Conservation (phyloP, 2,113 vertebrate genomes). For the Nesogale talazaci region DNA sequence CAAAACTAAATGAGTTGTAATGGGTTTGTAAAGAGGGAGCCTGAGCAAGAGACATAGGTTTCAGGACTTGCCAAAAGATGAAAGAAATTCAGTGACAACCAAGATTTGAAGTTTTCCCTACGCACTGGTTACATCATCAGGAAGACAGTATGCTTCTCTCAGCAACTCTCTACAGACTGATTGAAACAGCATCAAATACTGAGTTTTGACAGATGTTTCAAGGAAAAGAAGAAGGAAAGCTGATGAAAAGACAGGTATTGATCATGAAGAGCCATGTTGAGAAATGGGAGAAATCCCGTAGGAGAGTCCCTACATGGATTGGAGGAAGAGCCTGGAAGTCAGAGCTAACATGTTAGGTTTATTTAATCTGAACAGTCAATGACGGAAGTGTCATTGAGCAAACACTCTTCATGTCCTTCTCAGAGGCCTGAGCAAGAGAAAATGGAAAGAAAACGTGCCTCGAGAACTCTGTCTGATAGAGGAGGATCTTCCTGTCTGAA, state of each 20-base stretch:
- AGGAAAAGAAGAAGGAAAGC: slow-evolving; percentile 31
- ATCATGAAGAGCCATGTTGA: slow-evolving; percentile 14
- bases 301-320: slow-evolving; percentile 37
- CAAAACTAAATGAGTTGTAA: background rate
- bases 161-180: slow-evolving; percentile 31
- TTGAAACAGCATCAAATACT: background rate
- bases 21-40: background rate
- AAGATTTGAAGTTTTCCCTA: background rate
- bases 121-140: background rate
- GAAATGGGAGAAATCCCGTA: background rate
- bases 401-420: background rate
- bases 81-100: background rate
- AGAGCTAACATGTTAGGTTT: background rate
- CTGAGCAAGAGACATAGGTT: background rate
- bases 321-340: background rate
- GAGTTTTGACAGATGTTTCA: slow-evolving; percentile 44
- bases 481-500: background rate
- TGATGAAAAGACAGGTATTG: slow-evolving; percentile 52
- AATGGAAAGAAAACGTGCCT: background rate
- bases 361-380: slow-evolving; percentile 35
- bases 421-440: background rate
- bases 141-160: background rate
- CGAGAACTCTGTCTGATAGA: slow-evolving; percentile 28
- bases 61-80: slow-evolving; percentile 6
- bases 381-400: background rate